Conservation (phyloP, 2,113 vertebrate species). For the Pterocles orientalis region DNA sequence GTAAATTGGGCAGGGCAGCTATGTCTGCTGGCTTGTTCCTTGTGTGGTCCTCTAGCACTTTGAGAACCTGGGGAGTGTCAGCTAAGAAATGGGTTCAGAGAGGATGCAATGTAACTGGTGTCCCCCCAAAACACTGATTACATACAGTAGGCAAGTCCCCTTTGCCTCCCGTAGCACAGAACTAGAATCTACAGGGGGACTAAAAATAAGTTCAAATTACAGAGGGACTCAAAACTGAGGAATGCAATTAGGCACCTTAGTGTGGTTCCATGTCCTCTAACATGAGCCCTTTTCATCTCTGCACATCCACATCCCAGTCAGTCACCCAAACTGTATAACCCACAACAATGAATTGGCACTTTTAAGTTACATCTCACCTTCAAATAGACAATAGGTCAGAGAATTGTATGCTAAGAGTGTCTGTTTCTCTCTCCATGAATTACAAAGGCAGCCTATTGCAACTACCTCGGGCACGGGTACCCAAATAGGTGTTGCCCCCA, state of each 20-base stretch:
- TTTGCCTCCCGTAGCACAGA: neutral
- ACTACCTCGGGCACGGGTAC: neutral
- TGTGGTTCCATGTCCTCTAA: neutral
- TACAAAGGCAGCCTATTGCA: neutral
- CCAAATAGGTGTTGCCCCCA: neutral
- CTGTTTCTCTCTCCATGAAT: neutral
- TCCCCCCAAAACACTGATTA: neutral
- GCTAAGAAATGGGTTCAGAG: neutral
- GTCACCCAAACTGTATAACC: neutral
- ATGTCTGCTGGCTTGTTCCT: neutral
- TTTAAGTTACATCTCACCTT: neutral
- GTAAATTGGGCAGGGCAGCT: neutral
- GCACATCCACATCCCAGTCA: neutral
- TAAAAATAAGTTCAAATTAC: neutral
- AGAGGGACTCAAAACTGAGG: neutral
- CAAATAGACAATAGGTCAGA: neutral
- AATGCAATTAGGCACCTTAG: neutral
- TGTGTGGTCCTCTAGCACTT: neutral
- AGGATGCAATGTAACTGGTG: neutral
- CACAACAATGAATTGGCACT: neutral
- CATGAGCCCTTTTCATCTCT: neutral
- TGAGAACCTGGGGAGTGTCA: neutral
- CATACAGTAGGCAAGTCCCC: neutral
- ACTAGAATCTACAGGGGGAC: neutral
- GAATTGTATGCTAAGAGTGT: neutral